A percentile compares a stretch with the other conserved stretches of the same genome.
These are phyloP conservation scores for Heliothis virescens DNA, from an alignment of 1,140 invertebrate genomes.

Conservation along the genomic window DNA sequence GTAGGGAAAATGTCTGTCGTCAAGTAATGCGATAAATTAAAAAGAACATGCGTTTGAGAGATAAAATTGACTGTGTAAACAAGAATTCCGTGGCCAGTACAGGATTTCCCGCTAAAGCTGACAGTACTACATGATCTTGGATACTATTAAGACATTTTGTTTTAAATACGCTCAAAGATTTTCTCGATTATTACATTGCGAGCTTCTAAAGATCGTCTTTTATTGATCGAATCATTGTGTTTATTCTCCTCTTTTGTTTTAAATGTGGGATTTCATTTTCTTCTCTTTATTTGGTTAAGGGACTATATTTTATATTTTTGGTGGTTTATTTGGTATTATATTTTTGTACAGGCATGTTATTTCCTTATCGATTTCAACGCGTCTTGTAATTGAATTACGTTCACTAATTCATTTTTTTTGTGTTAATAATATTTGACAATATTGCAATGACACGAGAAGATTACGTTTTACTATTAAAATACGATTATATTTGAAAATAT, in stretches of 20 bases:
- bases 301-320: no score
- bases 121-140: constrained; percentile 24
- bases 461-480: no score
- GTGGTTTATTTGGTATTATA: no score
- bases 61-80: constrained; percentile 33
- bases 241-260: background rate
- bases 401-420: no score
- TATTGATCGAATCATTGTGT: background rate
- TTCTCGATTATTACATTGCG: constrained; percentile 4
- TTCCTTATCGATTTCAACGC: no score
- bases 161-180: background rate
- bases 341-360: no score
- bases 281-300: no score
- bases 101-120: constrained; percentile 34
- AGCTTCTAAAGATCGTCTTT: background rate
- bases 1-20: background rate
- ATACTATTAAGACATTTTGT: constrained; percentile 18
- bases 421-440: no score
- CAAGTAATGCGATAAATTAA: constrained; percentile 24
- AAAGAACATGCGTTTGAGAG: constrained; percentile 17
- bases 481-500: no score
- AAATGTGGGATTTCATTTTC: no score
- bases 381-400: no score
- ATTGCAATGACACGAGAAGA: no score
- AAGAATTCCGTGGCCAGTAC: constrained; percentile 18